Percentiles rank a stretch among this genome's conserved stretches.
These are phyloP conservation scores for Heteromurus nitidus DNA, from an alignment of 2,888 invertebrate species.

Conservation along the genomic window DNA sequence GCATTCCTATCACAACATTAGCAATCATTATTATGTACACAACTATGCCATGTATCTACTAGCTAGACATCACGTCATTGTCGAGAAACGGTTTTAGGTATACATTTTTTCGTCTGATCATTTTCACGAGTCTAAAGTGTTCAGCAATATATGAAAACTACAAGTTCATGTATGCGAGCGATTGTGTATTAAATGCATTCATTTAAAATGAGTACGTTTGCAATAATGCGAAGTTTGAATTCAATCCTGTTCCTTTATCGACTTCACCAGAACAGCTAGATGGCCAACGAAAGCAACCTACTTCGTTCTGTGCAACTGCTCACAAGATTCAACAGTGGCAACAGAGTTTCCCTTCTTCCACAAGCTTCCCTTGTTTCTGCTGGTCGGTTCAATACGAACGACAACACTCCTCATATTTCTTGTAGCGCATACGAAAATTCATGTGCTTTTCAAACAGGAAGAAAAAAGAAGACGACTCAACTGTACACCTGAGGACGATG, in stretches of 20 bases:
- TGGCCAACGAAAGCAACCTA: background rate
- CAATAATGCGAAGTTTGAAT: slow-evolving; percentile 22
- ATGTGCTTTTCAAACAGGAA: slow-evolving; percentile 27
- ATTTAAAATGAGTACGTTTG: slow-evolving; percentile 23
- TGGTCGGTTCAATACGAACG: background rate
- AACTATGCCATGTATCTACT: no score
- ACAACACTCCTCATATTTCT: background rate
- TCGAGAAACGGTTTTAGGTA: no score
- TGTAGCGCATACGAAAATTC: no score
- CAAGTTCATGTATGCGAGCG: background rate
- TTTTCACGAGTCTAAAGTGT: no score
- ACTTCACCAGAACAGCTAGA: background rate
- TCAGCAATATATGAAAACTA: no score
- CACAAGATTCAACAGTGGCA: background rate
- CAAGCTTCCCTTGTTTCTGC: background rate
- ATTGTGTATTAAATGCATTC: background rate
- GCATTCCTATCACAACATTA: no score
- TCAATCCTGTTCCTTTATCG: slow-evolving; percentile 33
- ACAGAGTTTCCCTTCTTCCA: background rate
- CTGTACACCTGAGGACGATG: slow-evolving; percentile 42
- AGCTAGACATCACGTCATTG: background rate
- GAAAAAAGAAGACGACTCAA: slow-evolving; percentile 38
- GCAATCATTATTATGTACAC: no score
- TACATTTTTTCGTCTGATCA: no score
- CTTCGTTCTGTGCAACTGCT: slow-evolving; percentile 33